phyloP scores from a whole-genome alignment of 2,888 invertebrate genomes.

The Aproaerema taeniolella region DNA sequence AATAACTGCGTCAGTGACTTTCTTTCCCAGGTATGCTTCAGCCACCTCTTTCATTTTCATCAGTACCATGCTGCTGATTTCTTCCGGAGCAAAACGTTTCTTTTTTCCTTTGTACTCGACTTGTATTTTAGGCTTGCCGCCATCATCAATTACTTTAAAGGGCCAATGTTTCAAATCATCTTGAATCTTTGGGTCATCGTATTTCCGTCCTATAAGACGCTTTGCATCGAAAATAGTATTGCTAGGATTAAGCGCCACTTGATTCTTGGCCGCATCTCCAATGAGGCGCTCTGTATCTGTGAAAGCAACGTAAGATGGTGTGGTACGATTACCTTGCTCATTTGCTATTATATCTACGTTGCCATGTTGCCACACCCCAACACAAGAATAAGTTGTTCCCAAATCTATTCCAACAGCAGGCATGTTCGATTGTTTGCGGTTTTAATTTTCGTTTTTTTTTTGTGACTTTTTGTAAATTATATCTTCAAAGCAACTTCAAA shows the following conservation, averaged over 20 bases:
- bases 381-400: slow-evolving; percentile 75
- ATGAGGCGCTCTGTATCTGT: slow-evolving; percentile 79
- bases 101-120: slow-evolving; percentile 79
- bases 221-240: slow-evolving; percentile 90
- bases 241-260: slow-evolving; percentile 83
- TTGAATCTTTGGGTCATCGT: slow-evolving; percentile 84
- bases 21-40: slow-evolving; percentile 82
- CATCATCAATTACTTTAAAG: slow-evolving; percentile 82
- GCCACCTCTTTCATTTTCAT: slow-evolving; percentile 79
- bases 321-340: slow-evolving; percentile 83
- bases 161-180: slow-evolving; percentile 90
- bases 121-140: slow-evolving; percentile 81
- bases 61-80: slow-evolving; percentile 83
- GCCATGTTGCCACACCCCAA: slow-evolving; percentile 77
- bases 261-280: slow-evolving; percentile 83
- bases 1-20: slow-evolving; percentile 83
- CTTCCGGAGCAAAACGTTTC: slow-evolving; percentile 82
- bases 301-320: slow-evolving; percentile 86
- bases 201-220: slow-evolving; percentile 88
- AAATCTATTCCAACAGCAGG: slow-evolving; percentile 73
- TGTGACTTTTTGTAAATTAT: neutral
- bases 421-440: slow-evolving; percentile 33
- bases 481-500: too few relatives aligned
- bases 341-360: slow-evolving; percentile 85
- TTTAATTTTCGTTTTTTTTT: neutral